These are phyloP conservation scores for Campoletis raptor DNA, from an alignment of 2,888 invertebrate species.

Conservation along the genomic window DNA sequence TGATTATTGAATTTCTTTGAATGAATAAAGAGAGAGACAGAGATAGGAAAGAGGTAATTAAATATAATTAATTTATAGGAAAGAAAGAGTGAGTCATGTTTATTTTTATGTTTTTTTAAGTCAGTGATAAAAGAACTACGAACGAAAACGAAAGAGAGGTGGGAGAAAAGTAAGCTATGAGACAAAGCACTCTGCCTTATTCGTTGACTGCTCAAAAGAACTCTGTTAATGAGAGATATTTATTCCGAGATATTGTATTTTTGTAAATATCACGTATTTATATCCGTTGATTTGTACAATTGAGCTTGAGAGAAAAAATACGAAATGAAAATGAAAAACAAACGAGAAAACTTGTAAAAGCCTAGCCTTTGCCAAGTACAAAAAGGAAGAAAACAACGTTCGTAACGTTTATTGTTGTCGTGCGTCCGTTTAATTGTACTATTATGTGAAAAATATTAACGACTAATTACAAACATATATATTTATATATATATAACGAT, in stretches of 20 bases:
- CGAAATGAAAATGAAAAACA: conserved; percentile 38
- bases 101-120: not conserved
- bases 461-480: not conserved
- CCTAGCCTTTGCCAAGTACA: conserved; percentile 73
- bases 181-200: conserved; percentile 74
- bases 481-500: not conserved
- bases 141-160: conserved; percentile 4
- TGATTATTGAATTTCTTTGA: conserved; percentile 26
- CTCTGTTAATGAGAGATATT: conserved; percentile 74
- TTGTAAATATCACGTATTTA: conserved; percentile 76
- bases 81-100: conserved; percentile 40
- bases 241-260: conserved; percentile 79
- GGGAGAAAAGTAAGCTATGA: conserved; percentile 44
- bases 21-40: not conserved
- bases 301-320: conserved; percentile 1
- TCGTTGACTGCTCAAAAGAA: conserved; percentile 75
- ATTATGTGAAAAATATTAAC: conserved; percentile 32
- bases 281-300: conserved; percentile 54
- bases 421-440: conserved; percentile 32
- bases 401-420: conserved; percentile 25
- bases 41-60: conserved; percentile 19
- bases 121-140: conserved; percentile 27
- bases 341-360: conserved; percentile 49
- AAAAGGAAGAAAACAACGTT: conserved; percentile 52
- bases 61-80: conserved; percentile 61